These are phyloP conservation scores for Tenthredo distinguenda DNA, from an alignment of 2,888 invertebrate species.

Conservation along the genomic window DNA sequence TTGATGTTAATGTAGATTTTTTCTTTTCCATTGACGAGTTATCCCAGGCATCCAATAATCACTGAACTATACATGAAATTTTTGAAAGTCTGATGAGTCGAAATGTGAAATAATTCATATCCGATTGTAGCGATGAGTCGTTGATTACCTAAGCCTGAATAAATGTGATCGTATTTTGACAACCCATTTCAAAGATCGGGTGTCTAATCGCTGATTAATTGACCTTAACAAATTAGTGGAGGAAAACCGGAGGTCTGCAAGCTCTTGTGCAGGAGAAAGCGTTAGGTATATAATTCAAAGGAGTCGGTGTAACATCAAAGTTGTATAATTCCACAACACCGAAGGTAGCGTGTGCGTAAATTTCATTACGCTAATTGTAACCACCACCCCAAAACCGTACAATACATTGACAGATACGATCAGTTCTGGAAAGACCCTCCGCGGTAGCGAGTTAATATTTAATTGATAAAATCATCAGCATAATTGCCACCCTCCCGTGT, in stretches of 20 bases:
- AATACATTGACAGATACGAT: slow-evolving; percentile 63
- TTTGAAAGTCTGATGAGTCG: neutral
- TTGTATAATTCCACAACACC: slow-evolving; percentile 33
- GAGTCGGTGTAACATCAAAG: slow-evolving; percentile 44
- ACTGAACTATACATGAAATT: neutral
- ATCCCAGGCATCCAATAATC: neutral
- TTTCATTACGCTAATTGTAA: slow-evolving; percentile 54
- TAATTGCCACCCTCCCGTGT: slow-evolving; percentile 60
- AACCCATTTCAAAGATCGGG: slow-evolving; percentile 1
- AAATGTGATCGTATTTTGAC: slow-evolving; percentile 30
- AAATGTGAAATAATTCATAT: neutral
- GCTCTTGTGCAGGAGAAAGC: neutral
- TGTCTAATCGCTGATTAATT: slow-evolving; percentile 38
- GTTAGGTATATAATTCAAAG: slow-evolving; percentile 33
- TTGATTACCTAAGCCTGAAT: slow-evolving; percentile 5
- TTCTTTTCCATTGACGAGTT: neutral
- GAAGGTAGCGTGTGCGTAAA: slow-evolving; percentile 36
- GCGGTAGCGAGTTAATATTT: slow-evolving; percentile 59
- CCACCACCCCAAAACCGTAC: slow-evolving; percentile 46
- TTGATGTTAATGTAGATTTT: neutral
- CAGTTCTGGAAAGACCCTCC: slow-evolving; percentile 52
- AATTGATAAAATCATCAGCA: slow-evolving; percentile 62
- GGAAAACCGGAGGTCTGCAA: neutral
- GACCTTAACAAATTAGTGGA: slow-evolving; percentile 15
- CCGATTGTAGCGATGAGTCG: neutral